Evolutionary conservation across 1,140 invertebrate species (phyloP), one percentile per base, ranked within the genome.

Genomic region (Euwallacea similis): DNA sequence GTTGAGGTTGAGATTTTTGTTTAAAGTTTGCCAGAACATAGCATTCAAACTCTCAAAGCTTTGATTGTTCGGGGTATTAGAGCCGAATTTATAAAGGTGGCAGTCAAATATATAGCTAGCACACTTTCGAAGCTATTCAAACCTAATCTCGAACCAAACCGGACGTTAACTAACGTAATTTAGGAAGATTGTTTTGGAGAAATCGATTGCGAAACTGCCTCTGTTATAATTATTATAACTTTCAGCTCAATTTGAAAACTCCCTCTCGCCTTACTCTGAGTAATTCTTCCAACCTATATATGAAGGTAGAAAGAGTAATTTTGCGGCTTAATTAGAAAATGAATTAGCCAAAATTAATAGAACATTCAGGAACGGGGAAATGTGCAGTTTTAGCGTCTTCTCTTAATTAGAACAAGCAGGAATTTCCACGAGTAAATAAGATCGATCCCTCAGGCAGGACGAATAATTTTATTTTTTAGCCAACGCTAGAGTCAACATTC

Each of bases 31-130:
- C 33, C 9, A 41, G 21, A 58, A 16, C 55, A 65, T 65, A 54
- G 47, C 63, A 42, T 65, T 46, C 42, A 63, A 63, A 63, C 61
- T 58, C 55, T 15, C 41, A 65, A 65, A 65, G 63, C 63, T n/a
- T 65, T 44, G 63, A 65, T 65, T 65, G 63, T 65, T 65, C 43
- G 42, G 63, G 63, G 63, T 55, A 65, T 65, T 54, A 65, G 2
- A 53, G 63, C 21, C 10, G 21, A 53, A 65, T 65, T 65, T 65
- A 53, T 65, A 65, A 65, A 65, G 63, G 47, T 65, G 63, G 47
- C 8, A 16, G 3, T 1, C 8, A 55, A 65, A 55, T 42, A 55
- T 42, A 55, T 65, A 11, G 15, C 47, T 15, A 33, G 42, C 16
- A 50, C 9, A 54, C 7, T 65, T 15, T 42, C 47, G 7, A 10